phyloP scores from a whole-genome alignment of 2,888 invertebrate genomes.

The Alloscopus bannaensis region DNA sequence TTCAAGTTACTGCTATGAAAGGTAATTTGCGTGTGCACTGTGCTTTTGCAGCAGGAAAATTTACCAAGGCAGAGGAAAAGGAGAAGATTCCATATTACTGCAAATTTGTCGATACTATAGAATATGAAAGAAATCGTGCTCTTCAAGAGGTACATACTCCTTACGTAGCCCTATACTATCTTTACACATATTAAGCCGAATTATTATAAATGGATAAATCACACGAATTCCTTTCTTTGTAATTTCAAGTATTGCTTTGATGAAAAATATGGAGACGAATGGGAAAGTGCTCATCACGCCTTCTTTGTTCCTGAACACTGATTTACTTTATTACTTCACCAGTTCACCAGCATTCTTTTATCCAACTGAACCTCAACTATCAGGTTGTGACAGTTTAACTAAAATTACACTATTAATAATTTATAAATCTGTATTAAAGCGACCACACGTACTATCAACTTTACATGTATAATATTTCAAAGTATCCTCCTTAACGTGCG shows the following conservation, averaged over 20 bases:
- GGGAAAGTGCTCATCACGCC: conserved; percentile 34
- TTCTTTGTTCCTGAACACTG: conserved; percentile 29
- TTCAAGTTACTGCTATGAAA: no score
- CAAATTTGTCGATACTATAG: conserved; percentile 28
- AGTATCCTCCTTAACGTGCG: no score
- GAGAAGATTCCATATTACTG: conserved; percentile 42
- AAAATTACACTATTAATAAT: no score
- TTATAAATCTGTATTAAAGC: no score
- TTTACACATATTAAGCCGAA: no score
- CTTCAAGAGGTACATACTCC: conserved; percentile 44
- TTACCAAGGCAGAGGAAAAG: conserved; percentile 32
- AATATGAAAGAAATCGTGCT: conserved; percentile 37
- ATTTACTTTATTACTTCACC: not conserved
- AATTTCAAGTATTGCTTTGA: conserved; percentile 60
- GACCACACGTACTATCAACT: no score
- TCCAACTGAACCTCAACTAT: no score
- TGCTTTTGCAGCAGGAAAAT: conserved; percentile 44
- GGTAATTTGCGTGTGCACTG: no score
- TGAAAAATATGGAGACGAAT: conserved; percentile 40
- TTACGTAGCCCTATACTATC: not conserved
- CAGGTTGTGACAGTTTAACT: no score
- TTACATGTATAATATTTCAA: no score
- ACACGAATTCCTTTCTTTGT: not conserved
- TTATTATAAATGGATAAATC: no score
- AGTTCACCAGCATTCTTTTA: no score